Evolutionary conservation across 1,140 invertebrate species (phyloP), one percentile per base, ranked within the genome.

Genomic region (Philotrypesis tridentata): DNA sequence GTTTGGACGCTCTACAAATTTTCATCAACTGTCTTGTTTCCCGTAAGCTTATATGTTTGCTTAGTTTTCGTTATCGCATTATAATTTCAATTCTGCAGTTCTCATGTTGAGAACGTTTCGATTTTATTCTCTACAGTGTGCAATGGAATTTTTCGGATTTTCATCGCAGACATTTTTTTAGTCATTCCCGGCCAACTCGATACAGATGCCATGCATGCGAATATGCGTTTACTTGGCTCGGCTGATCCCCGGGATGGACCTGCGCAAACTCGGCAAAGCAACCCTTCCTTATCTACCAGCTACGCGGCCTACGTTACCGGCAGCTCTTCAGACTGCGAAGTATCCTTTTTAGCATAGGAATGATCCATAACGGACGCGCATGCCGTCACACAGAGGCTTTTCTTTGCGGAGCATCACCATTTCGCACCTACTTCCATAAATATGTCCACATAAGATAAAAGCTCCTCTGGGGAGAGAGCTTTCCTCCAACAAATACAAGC

Each of bases 301-400:
- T 25, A 4, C n/a, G 70, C 37, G 43, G n/a, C 67, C 65, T 60
- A 61, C 21, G 43, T 25, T 65, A 29, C 43, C 29, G 25, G 65
- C 43, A 25, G 63, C 23, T 27, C 11, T 25, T 43, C 25, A 60
- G 11, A 60, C 63, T 14, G 33, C 12, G 33, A 73, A 73, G 63
- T 80, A 37, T 75, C 74, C 73, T 72, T 29, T 55, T 82, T 82
- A 82, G 74, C 65, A 82, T 82, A 33, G 43, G 67, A 82, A 82
- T 61, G 73, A 37, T 76, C 73, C 63, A 71, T 71, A 29, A 70
- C 80, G 2, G 48, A 33, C 0, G 21, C n/a, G 43, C 74, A 63
- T 71, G 68, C n/a, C 33, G 25, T 12, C 71, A 73, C 48, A 29
- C 33, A 37, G n/a, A n/a, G 71, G 27, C 71, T 73, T 5, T 25